Base-by-base conservation (phyloP, 35 echinoderm and acorn worm species). In the Apostichopus parvimensis region DNA sequence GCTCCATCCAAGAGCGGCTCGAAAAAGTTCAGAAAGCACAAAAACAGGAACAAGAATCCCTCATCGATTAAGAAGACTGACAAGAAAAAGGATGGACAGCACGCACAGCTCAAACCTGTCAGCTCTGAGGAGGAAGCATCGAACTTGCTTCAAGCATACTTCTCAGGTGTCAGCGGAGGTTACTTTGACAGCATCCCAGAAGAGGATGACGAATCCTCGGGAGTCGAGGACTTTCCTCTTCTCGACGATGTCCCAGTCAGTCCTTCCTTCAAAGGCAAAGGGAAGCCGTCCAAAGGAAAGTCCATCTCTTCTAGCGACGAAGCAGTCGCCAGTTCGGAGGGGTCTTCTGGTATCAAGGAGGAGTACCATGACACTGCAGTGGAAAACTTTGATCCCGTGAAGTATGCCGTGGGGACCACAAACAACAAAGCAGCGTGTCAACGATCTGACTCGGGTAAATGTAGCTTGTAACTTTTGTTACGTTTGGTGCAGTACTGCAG, bases 161-260 rank as follows among this genome's bases (percentile, higher is more conserved):
- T 87, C 26, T 20, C 57, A 24, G 64, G 64, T 9, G 57, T 71
- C 24, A 65, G 57, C 57, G 59, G 64, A 18, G 85, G 85, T 34
- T 25, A 71, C 20, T 87, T 87, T 87, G 57, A 65, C 64, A 71
- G 64, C 57, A 87, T 62, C 22, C 57, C 64, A 65, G 57, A 62
- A 87, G 85, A 34, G 17, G 11, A 58, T 62, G 56, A 58, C 23
- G 85, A 64, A 65, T 87, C 85, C 11, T 87, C 85, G 8, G 85
- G 85, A 9, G 85, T 87, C 8, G 85, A 87, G 57, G 85, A 87
- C 85, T 87, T 87, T 20, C 85, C 85, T 6, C 64, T 87, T 7
- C 59, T 87, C 24, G 85, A 87, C 59, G 85, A 87, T 22, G 64
- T 87, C 24, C 85, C 57, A 68, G 25, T 20, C 9, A 87, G 21